phyloP scores from a whole-genome alignment of 2,797 vertebrate genomes.

The Phrynocephalus guinanensis region DNA sequence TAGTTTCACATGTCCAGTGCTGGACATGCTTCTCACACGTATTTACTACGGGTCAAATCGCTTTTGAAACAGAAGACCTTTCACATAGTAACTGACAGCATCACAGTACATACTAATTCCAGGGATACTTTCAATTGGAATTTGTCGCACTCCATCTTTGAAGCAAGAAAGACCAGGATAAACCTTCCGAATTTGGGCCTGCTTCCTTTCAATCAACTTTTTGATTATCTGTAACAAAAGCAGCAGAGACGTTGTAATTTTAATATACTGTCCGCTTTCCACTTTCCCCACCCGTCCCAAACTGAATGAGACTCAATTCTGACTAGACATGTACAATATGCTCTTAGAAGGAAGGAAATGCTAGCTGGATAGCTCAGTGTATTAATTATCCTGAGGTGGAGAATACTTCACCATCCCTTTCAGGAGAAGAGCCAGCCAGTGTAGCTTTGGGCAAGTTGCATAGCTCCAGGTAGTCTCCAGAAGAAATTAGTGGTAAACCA shows the following conservation, averaged over 20 bases:
- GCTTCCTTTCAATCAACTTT: slow-evolving; percentile 98
- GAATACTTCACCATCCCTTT: too few relatives aligned
- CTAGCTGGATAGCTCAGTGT: too few relatives aligned
- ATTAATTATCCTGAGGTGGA: too few relatives aligned
- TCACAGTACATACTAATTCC: slow-evolving; percentile 91
- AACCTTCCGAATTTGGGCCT: slow-evolving; percentile 97
- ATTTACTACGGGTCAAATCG: background rate
- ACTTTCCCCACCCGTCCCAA: too few relatives aligned
- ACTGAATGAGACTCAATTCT: too few relatives aligned
- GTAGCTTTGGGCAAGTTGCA: too few relatives aligned
- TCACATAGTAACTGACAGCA: slow-evolving; percentile 18
- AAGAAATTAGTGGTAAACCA: too few relatives aligned
- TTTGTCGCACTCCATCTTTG: slow-evolving; percentile 98
- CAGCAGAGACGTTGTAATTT: background rate
- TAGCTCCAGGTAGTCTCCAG: too few relatives aligned
- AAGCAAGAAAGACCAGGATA: slow-evolving; percentile 98
- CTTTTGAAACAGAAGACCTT: slow-evolving; percentile 1
- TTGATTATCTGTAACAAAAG: slow-evolving; percentile 91
- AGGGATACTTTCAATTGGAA: slow-evolving; percentile 98
- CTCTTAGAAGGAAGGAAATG: too few relatives aligned
- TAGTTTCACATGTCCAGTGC: background rate
- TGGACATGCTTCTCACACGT: background rate
- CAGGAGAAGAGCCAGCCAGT: too few relatives aligned
- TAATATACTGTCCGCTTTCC: background rate
- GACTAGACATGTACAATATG: too few relatives aligned